Conservation (phyloP, 2,797 vertebrate species). For the Orientallactaga sibirica region DNA sequence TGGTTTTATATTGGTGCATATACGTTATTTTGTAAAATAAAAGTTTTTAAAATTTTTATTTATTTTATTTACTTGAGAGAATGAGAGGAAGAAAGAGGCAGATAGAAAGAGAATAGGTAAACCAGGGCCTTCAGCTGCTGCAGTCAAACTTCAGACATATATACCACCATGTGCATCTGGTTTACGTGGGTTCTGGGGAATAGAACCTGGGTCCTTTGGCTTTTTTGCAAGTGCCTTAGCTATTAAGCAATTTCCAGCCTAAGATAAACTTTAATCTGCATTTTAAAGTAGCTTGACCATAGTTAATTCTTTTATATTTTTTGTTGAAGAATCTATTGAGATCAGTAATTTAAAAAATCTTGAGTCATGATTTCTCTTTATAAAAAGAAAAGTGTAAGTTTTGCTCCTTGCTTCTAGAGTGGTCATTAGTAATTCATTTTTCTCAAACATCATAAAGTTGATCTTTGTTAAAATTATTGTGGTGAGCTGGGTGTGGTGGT, state of each 20-base stretch:
- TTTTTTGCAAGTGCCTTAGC: no score
- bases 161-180: no score
- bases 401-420: conserved; percentile 37
- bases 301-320: conserved; percentile 40
- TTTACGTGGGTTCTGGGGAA: no score
- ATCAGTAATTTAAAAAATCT: background rate
- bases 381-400: background rate
- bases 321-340: background rate
- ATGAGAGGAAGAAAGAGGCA: no score
- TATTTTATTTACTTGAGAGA: no score
- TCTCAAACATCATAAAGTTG: background rate
- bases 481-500: no score
- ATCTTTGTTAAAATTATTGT: background rate
- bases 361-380: conserved; percentile 28
- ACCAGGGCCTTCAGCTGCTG: no score
- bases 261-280: conserved; percentile 15
- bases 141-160: no score
- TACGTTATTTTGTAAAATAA: background rate
- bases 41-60: no score
- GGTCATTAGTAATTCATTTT: background rate
- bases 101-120: no score
- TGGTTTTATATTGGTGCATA: background rate
- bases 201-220: no score
- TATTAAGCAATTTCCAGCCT: background rate
- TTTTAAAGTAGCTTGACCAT: conserved; percentile 1